A percentile compares a stretch with the other conserved stretches of the same genome.
Conservation (phyloP, 2,113 vertebrate genomes). For the Nyctibius bracteatus region DNA sequence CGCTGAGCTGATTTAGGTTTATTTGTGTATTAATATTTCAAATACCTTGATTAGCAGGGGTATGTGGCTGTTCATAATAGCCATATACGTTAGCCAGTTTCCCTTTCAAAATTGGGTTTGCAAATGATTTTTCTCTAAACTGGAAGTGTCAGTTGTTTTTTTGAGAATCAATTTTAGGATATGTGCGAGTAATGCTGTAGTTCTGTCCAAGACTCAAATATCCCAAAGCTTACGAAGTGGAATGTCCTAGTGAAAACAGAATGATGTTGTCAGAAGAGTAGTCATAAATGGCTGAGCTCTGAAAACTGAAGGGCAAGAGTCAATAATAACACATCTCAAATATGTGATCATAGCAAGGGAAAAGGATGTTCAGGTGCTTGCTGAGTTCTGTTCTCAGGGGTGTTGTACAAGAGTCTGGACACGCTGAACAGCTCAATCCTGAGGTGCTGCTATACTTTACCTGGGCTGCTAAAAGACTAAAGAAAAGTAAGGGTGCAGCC, state of each 20-base stretch:
- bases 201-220: neutral
- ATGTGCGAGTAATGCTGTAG: neutral
- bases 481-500: neutral
- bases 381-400: neutral
- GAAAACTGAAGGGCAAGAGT: neutral
- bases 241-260: neutral
- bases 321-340: neutral
- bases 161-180: neutral
- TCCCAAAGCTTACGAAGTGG: neutral
- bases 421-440: neutral
- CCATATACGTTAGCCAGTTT: neutral
- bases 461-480: neutral
- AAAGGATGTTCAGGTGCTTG: neutral
- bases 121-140: neutral
- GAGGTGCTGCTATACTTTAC: neutral
- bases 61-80: neutral
- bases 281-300: neutral
- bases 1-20: neutral
- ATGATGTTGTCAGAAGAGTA: neutral
- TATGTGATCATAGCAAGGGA: rapidly evolving
- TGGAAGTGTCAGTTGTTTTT: neutral
- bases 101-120: neutral
- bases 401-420: rapidly evolving
- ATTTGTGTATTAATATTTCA: neutral
- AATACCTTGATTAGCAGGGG: neutral